Evolutionary conservation across 2,113 vertebrate genomes (phyloP).

Genomic region (Silurus glanis): DNA sequence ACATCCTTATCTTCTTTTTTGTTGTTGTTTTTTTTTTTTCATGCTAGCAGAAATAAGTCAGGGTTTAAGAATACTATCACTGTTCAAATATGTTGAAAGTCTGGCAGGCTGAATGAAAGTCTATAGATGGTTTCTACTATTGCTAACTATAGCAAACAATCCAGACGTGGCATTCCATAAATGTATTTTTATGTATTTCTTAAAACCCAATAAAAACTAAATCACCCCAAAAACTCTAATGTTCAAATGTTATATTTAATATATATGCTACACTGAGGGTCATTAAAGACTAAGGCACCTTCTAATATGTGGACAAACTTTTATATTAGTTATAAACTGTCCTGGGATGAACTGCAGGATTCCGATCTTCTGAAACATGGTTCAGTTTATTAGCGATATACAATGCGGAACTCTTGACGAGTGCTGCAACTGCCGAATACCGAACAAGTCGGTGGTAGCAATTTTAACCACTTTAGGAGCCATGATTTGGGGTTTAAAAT

Average conservation of each 20-base stretch:
- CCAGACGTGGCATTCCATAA: not conserved
- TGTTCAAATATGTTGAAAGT: not conserved
- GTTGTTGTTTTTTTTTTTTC: no score
- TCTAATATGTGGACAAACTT: not conserved
- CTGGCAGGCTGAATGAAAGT: not conserved
- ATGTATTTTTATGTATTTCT: constrained; percentile 52
- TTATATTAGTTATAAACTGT: not conserved
- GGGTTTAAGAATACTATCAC: not conserved
- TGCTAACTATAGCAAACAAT: not conserved
- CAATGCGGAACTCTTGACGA: no score
- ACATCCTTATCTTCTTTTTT: not conserved
- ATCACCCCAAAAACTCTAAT: not conserved
- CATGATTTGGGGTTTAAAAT: no score
- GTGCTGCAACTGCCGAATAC: no score
- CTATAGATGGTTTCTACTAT: not conserved
- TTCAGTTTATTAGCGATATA: not conserved
- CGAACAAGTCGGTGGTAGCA: no score
- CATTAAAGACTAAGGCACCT: not conserved
- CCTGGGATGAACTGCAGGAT: not conserved
- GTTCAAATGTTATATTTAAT: not conserved
- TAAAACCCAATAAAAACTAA: not conserved
- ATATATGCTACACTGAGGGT: not conserved
- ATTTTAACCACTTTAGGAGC: no score
- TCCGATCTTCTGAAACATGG: not conserved
- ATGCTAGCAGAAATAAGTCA: not conserved